These are phyloP conservation scores for Camptogramma bilineatum DNA, from an alignment of 2,888 invertebrate species.

Conservation along the genomic window DNA sequence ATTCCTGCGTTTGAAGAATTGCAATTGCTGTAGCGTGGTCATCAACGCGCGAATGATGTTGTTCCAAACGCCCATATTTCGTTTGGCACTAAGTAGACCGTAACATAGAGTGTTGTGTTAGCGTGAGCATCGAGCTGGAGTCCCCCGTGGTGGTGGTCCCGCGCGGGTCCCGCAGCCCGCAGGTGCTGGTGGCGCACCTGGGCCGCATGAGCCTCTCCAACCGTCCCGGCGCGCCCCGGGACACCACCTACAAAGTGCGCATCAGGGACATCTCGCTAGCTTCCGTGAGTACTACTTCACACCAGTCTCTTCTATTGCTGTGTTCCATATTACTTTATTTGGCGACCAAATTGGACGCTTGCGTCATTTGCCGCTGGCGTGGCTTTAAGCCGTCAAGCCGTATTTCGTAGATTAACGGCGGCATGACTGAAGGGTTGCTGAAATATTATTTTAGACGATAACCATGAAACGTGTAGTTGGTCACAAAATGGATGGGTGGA, in stretches of 20 bases:
- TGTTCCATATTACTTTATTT: background rate
- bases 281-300: conserved; percentile 76
- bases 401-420: no score
- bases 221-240: conserved; percentile 69
- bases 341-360: no score
- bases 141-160: conserved; percentile 97
- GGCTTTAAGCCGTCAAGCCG: no score
- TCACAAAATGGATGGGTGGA: no score
- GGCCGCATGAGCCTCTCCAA: conserved; percentile 91
- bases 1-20: no score
- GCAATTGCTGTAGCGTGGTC: no score
- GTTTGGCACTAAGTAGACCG: background rate
- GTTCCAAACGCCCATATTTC: background rate
- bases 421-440: no score
- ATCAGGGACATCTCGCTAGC: conserved; percentile 95
- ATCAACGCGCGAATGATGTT: no score
- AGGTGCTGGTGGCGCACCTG: conserved; percentile 96
- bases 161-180: conserved; percentile 89
- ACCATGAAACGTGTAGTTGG: no score
- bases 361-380: no score
- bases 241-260: conserved; percentile 87
- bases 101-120: conserved; percentile 57
- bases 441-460: no score
- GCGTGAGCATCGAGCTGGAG: conserved; percentile 92
- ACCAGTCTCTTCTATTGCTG: no score